A percentile compares a stretch with the other conserved stretches of the same genome.
phyloP scores from a whole-genome alignment of 2,797 vertebrate genomes.

The Setipinna tenuifilis region DNA sequence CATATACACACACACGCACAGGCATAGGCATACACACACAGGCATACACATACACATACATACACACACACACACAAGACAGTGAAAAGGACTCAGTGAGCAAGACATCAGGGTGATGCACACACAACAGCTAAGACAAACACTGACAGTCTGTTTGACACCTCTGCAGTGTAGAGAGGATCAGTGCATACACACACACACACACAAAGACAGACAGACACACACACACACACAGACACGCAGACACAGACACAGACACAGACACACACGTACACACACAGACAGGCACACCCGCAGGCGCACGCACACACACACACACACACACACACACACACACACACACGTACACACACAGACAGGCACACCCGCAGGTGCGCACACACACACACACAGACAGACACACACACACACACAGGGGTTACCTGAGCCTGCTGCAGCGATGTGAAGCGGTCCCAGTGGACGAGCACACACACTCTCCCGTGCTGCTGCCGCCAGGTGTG shows the following conservation, averaged over 20 bases:
- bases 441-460: slow-evolving; percentile 88
- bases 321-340: slow-evolving; percentile 24
- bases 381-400: slow-evolving; percentile 23
- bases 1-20: slow-evolving; percentile 34
- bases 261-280: slow-evolving; percentile 1
- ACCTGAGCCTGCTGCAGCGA: slow-evolving; percentile 81
- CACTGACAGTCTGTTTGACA: not conserved
- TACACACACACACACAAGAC: not conserved
- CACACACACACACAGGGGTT: slow-evolving; percentile 40
- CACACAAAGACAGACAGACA: slow-evolving; percentile 26
- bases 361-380: slow-evolving; percentile 44
- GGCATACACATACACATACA: not conserved
- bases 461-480: slow-evolving; percentile 75
- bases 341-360: slow-evolving; percentile 28
- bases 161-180: too few species aligned
- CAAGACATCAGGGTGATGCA: not conserved
- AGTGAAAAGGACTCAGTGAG: too few species aligned
- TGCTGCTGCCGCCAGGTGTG: slow-evolving; percentile 80
- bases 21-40: not conserved
- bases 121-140: not conserved
- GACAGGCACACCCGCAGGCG: slow-evolving; percentile 30
- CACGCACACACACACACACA: not conserved
- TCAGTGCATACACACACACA: slow-evolving; percentile 20
- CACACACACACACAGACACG: too few species aligned
- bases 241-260: slow-evolving; percentile 39